Evolutionary conservation across 2,888 invertebrate genomes (phyloP), one percentile per base, ranked within the genome.

Genomic region (Phlogophora meticulosa): DNA sequence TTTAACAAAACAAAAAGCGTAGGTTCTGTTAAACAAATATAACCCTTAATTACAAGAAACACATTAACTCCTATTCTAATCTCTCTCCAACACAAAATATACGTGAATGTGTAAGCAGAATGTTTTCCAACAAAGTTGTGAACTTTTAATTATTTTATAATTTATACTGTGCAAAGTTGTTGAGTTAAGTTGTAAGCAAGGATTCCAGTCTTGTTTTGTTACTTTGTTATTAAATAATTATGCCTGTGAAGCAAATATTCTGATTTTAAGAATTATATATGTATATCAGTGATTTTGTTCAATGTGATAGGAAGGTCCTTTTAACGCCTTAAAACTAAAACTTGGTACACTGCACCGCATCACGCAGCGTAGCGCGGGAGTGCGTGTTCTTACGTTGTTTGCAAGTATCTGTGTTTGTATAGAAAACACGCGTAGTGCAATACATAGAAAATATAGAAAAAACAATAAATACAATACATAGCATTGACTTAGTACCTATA

Each of bases 121-220:
- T 73, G 69, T 74, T 80, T 43, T 42, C 20, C n/a, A 73, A 80
- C 68, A 59, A 65, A 74, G 36, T 77, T 53, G 36, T 9, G 13
- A 82, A 82, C 68, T 82, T 80, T 64, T 80, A 80, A 80, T 80
- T 80, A 80, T 82, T 82, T 73, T 56, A 74, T 76, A 71, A 80
- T 74, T 72, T 62, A 72, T 70, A 46, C 45, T 24, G 46, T 36
- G 42, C 28, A 7, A 64, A 75, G 69, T 81, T 79, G 15, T 22
- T 32, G 40, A 56, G 72, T 56, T 67, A 68, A 70, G 59, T 76
- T 81, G 55, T 69, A 24, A 75, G 65, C 58, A 64, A 45, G 57
- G 66, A 62, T 49, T 66, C 46, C 7, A 57, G 43, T 28, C 20
- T 49, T 56, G 59, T 45, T 65, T 34, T 11, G 36, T 45, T 57